These are phyloP conservation scores for Zhuqinia jingwanae DNA, from an alignment of 2,888 invertebrate genomes.

Conservation along the genomic window DNA sequence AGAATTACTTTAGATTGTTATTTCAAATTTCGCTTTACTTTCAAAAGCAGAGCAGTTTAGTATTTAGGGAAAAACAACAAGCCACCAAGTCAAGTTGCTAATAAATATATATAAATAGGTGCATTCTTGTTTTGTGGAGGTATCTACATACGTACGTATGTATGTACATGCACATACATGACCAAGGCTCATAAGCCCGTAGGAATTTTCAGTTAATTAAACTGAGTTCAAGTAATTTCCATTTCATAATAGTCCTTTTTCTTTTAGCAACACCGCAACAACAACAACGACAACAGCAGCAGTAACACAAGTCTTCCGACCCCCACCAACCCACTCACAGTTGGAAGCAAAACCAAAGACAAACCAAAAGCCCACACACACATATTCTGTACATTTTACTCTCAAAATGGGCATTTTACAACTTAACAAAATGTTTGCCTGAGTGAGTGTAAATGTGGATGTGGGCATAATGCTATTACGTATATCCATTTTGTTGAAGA, in stretches of 20 bases:
- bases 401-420: constrained; percentile 31
- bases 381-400: too few relatives aligned
- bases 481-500: constrained; percentile 37
- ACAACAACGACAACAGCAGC: not conserved
- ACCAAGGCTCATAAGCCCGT: constrained; percentile 44
- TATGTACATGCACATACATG: constrained; percentile 34
- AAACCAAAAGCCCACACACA: not conserved
- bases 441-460: too few relatives aligned
- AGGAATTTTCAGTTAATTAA: constrained; percentile 72
- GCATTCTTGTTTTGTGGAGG: constrained; percentile 6
- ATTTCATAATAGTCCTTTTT: constrained; percentile 47
- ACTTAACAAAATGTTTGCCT: constrained; percentile 37
- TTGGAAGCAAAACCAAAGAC: constrained; percentile 27
- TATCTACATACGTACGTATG: too few relatives aligned
- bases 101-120: not conserved
- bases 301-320: constrained; percentile 37
- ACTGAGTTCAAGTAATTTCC: constrained; percentile 69
- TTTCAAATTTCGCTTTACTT: constrained; percentile 48
- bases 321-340: constrained; percentile 39
- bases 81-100: not conserved
- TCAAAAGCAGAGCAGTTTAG: not conserved
- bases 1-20: constrained; percentile 32
- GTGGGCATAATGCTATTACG: not conserved
- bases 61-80: not conserved
- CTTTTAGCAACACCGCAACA: constrained; percentile 29